Evolutionary conservation across 92 coral and sea anemone species (phyloP).

Genomic region (Parazoanthus darwini): DNA sequence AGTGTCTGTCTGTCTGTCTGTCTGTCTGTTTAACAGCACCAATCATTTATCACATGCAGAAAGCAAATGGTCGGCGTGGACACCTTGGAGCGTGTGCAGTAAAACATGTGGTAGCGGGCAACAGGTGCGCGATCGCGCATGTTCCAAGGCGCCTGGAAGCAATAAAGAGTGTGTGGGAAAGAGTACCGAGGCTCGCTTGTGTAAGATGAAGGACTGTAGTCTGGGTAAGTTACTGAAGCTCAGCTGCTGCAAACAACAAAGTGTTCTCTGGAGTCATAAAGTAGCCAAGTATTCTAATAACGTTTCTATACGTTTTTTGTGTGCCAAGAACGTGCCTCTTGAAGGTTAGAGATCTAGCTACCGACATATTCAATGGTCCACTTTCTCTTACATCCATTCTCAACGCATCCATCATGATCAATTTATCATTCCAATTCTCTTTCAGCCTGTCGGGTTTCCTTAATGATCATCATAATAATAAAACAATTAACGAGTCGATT

Average conservation of each 20-base stretch:
- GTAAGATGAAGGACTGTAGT: neutral
- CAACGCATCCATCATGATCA: too few species aligned
- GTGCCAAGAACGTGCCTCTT: constrained; percentile 33
- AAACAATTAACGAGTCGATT: too few species aligned
- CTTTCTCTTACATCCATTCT: neutral
- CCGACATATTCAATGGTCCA: too few species aligned
- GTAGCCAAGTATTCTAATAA: too few species aligned
- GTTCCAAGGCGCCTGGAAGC: neutral
- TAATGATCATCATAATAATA: too few species aligned
- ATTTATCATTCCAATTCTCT: too few species aligned
- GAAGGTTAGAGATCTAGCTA: neutral
- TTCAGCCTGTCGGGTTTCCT: neutral
- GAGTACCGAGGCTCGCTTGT: neutral
- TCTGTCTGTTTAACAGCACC: neutral
- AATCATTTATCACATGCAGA: neutral
- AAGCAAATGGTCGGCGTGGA: constrained; percentile 9
- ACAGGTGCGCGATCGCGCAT: constrained; percentile 15
- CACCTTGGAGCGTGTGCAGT: constrained; percentile 13
- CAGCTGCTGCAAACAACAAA: too few species aligned
- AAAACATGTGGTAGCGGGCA: constrained; percentile 16
- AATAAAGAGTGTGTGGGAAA: neutral
- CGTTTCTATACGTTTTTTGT: constrained; percentile 18
- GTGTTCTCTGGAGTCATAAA: too few species aligned
- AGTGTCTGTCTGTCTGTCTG: neutral
- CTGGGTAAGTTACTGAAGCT: neutral